A percentile compares a stretch with the other conserved stretches of the same genome.
Evolutionary conservation across 2,113 vertebrate genomes (phyloP).

Genomic region (Isichthys henryi): DNA sequence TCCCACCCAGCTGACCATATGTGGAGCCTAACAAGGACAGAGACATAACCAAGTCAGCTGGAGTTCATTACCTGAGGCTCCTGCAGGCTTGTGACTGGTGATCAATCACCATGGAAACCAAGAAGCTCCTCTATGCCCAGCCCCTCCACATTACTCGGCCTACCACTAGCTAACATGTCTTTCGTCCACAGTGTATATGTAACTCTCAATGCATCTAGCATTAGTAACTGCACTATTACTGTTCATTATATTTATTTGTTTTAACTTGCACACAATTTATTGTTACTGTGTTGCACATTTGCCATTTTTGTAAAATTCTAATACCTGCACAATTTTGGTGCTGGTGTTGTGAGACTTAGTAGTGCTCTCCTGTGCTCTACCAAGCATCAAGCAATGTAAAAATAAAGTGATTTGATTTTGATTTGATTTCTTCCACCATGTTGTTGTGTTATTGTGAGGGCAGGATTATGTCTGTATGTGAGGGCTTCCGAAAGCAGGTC

Average conservation of each 20-base stretch:
- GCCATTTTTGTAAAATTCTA: not conserved
- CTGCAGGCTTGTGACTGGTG: not conserved
- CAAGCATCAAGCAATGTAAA: not conserved
- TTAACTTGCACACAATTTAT: not conserved
- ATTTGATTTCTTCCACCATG: not conserved
- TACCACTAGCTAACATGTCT: not conserved
- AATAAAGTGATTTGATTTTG: not conserved
- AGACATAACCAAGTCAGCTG: not conserved
- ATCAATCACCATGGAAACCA: not conserved
- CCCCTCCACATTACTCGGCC: not conserved
- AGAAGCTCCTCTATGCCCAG: not conserved
- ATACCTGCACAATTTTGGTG: not conserved
- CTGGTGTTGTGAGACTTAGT: not conserved
- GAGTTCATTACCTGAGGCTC: not conserved
- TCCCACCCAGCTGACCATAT: not conserved
- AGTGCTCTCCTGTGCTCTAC: not conserved
- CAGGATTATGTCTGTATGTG: not conserved
- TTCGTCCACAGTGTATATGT: not conserved
- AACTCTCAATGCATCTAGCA: not conserved
- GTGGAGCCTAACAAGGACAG: not conserved
- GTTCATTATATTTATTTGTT: not conserved
- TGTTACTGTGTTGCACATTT: not conserved
- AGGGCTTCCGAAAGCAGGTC: not conserved
- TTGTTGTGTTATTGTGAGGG: not conserved
- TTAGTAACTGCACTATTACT: not conserved